phyloP scores from a whole-genome alignment of 2,797 vertebrate species.

The Cyprinella venusta region DNA sequence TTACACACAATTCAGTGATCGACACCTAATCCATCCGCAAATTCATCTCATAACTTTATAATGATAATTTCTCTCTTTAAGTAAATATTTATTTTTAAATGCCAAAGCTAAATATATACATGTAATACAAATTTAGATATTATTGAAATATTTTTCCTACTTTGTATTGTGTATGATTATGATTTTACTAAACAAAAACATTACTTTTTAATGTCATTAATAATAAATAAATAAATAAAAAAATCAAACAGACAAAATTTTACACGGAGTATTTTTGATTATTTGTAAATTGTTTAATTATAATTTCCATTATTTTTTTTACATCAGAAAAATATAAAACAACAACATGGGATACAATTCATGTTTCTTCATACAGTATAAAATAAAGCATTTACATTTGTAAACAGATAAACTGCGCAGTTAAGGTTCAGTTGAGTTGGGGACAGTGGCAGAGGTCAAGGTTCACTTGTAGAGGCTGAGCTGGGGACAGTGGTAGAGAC shows the following conservation, averaged over 20 bases:
- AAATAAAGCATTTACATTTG: not conserved
- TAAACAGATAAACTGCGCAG: not conserved
- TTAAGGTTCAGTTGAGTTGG: too few species aligned
- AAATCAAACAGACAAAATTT: not conserved
- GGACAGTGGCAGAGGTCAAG: too few species aligned
- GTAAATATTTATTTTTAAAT: not conserved
- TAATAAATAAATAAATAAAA: not conserved
- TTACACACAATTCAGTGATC: not conserved
- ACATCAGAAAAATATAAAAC: not conserved
- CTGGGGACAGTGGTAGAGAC: conserved; percentile 84
- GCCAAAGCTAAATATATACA: not conserved
- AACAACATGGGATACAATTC: not conserved
- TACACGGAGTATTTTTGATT: not conserved
- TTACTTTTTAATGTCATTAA: not conserved
- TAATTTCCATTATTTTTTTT: not conserved
- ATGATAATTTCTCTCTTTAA: not conserved
- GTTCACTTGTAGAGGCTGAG: conserved; percentile 85
- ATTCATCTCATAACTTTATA: not conserved
- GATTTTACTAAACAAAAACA: too few species aligned
- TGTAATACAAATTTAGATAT: not conserved
- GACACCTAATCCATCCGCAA: not conserved
- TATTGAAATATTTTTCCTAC: too few species aligned
- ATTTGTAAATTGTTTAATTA: not conserved
- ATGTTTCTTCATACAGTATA: not conserved
- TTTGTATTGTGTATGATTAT: too few species aligned